Evolutionary conservation across 2,888 invertebrate genomes (phyloP).

Genomic region (Strigamia maritima): DNA sequence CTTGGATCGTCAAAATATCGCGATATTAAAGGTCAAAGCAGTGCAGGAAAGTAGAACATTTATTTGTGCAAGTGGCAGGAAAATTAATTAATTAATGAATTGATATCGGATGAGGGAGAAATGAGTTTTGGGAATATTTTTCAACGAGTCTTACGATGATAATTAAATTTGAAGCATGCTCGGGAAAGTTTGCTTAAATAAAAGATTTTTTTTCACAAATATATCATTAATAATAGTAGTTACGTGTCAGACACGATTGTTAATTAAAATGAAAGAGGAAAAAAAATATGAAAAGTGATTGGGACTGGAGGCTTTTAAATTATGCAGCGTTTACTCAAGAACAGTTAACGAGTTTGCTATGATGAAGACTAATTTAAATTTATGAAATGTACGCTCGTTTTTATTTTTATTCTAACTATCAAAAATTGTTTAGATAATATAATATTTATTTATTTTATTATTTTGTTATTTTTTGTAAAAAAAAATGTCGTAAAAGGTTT

Average conservation of each 20-base stretch:
- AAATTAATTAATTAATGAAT: background rate
- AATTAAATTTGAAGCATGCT: background rate
- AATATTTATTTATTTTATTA: background rate
- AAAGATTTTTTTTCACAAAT: slow-evolving; percentile 7
- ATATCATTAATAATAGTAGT: background rate
- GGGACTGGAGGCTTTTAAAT: background rate
- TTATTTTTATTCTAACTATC: no score
- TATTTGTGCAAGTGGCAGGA: no score
- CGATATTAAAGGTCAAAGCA: no score
- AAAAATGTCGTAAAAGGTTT: background rate
- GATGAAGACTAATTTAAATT: background rate
- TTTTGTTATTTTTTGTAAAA: no score
- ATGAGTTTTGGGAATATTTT: background rate
- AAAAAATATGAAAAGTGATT: background rate
- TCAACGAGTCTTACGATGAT: background rate
- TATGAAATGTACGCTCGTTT: background rate
- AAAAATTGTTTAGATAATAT: no score
- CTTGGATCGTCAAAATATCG: no score
- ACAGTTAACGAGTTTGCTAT: background rate
- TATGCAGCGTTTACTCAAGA: background rate
- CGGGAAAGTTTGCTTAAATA: background rate
- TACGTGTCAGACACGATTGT: background rate
- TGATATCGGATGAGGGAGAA: background rate
- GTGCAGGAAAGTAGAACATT: background rate
- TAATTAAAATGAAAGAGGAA: background rate